Evolutionary conservation across 2,113 vertebrate genomes (phyloP), one percentile per base, ranked within the genome.

Genomic region (Colossoma macropomum): DNA sequence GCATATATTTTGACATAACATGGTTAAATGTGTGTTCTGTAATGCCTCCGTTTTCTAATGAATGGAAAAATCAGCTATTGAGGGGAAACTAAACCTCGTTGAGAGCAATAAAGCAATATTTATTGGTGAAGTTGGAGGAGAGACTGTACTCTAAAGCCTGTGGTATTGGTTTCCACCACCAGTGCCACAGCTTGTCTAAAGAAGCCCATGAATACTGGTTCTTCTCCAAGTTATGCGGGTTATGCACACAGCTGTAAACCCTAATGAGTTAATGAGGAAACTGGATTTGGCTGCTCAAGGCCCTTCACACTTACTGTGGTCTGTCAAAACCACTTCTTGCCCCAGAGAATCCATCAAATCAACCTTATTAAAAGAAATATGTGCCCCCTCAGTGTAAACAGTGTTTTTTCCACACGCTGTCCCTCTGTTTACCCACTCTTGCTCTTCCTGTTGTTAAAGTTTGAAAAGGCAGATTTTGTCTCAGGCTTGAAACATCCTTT

Each of bases 401-500:
- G 1, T 41, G 27, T 41, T 12, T 32, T 54, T 32, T 19, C 27
- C 27, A 28, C 25, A 27, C 50, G 17, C 38, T 19, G 25, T 28
- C 30, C 19, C 4, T 12, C 0, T 21, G n/a, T 32, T 27, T 60
- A 52, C 66, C 54, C 28, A 27, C 30, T 28, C 56, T 41, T 6
- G 60, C 79, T 72, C 34, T 3, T 62, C 25, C 68, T 17, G 48
- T 80, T 80, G 79, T 80, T 62, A 25, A 25, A 16, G 0, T 41
- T 10, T 71, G 41, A 78, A 78, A 78, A 78, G 62, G 50, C 45
- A n/a, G 9, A 54, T 73, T 63, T 79, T 28, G 15, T 63, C 77
- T 69, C 23, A 12, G 34, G 62, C 38, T 30, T 13, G 38, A 87
- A 48, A 77, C 54, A 12, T 52, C 66, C 75, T 50, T 32, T 71